A percentile compares a stretch with the other conserved stretches of the same genome.
Evolutionary conservation across 2,888 invertebrate genomes (phyloP).

Genomic region (Isoperla grammatica): DNA sequence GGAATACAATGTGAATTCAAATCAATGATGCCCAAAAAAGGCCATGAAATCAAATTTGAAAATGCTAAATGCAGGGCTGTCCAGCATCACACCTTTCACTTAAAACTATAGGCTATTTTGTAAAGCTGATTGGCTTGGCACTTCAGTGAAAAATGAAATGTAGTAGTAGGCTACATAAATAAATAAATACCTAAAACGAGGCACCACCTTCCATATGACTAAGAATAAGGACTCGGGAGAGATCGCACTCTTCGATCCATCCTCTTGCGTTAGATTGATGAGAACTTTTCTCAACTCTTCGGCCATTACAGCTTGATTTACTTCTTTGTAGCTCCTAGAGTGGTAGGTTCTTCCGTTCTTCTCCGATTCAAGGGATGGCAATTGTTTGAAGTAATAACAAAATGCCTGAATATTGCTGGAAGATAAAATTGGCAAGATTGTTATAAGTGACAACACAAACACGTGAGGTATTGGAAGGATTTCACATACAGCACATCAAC

Average conservation of each 20-base stretch:
- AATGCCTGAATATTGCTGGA: slow-evolving; percentile 76
- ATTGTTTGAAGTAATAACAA: slow-evolving; percentile 71
- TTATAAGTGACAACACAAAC: background rate
- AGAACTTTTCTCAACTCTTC: slow-evolving; percentile 76
- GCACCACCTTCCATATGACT: slow-evolving; percentile 80
- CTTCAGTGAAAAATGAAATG: no score
- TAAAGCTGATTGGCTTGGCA: no score
- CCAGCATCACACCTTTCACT: no score
- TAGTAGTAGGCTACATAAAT: no score
- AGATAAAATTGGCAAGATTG: slow-evolving; percentile 20
- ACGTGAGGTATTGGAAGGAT: no score
- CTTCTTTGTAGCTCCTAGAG: slow-evolving; percentile 55
- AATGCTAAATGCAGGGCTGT: no score
- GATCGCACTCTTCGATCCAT: slow-evolving; percentile 62
- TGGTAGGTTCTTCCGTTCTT: slow-evolving; percentile 51
- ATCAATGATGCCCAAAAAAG: no score
- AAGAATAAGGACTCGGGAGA: slow-evolving; percentile 75
- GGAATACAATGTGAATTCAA: no score
- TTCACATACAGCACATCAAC: no score
- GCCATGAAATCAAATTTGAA: no score
- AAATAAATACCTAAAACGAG: slow-evolving; percentile 56
- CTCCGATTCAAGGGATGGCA: slow-evolving; percentile 63
- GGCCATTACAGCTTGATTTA: slow-evolving; percentile 66
- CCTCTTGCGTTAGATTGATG: slow-evolving; percentile 62
- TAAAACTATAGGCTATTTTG: no score